Evolutionary conservation across 2,113 vertebrate species (phyloP).

Genomic region (Malaclemys terrapin): DNA sequence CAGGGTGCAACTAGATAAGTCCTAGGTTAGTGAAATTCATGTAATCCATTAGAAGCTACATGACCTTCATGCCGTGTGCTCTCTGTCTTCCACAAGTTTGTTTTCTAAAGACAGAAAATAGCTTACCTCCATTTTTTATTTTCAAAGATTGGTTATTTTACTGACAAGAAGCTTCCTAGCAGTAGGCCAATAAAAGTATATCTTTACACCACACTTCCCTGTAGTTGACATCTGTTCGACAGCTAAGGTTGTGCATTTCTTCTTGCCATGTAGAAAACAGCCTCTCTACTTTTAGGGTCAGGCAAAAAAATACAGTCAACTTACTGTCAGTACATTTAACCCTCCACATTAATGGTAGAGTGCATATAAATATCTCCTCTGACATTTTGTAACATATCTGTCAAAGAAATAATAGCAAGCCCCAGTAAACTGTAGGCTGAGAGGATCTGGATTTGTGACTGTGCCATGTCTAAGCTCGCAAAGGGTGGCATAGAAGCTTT

Average conservation of each 20-base stretch:
- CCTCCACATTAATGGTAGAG: background rate
- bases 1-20: background rate
- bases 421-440: background rate
- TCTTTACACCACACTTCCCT: background rate
- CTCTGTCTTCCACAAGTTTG: background rate
- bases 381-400: background rate
- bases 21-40: background rate
- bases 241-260: background rate
- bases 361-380: fast-evolving
- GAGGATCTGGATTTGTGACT: background rate
- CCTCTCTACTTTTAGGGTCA: background rate
- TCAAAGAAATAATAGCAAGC: background rate
- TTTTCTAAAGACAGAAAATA: background rate
- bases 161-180: background rate
- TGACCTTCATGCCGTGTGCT: background rate
- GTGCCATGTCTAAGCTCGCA: background rate
- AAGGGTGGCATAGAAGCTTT: background rate
- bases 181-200: background rate
- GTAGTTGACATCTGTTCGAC: fast-evolving
- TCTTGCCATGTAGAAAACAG: background rate
- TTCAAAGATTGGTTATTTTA: background rate
- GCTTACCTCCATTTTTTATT: background rate
- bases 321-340: background rate
- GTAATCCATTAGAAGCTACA: background rate
- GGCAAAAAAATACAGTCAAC: background rate